Evolutionary conservation across 2,797 vertebrate genomes (phyloP).

Genomic region (Glyptemys insculpta): DNA sequence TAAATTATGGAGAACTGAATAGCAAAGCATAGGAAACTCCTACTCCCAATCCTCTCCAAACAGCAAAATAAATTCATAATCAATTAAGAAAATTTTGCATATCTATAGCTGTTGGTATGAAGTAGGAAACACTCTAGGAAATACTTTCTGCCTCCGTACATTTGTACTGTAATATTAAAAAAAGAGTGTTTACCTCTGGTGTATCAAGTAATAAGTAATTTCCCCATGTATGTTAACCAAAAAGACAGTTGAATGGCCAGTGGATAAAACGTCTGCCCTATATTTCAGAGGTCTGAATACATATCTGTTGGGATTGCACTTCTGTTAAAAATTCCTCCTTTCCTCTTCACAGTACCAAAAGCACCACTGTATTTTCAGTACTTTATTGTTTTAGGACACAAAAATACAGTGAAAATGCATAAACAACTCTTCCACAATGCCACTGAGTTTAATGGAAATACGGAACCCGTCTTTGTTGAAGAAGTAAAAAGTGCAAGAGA

Average conservation of each 20-base stretch:
- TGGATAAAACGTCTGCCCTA: neutral
- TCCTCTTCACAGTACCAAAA: neutral
- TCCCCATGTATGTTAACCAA: neutral
- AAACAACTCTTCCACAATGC: neutral
- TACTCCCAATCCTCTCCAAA: neutral
- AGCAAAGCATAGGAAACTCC: neutral
- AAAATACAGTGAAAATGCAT: neutral
- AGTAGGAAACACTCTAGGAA: neutral
- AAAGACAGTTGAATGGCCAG: neutral
- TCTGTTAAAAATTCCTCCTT: neutral
- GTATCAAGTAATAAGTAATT: neutral
- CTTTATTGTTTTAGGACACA: neutral
- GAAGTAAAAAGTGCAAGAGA: neutral
- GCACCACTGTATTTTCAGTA: neutral
- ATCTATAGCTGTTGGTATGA: neutral
- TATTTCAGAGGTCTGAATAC: neutral
- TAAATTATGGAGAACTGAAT: neutral
- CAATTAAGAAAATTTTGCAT: neutral
- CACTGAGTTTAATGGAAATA: accelerated
- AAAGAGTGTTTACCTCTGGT: neutral
- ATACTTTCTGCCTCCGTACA: neutral
- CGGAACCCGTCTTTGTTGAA: neutral
- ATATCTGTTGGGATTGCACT: neutral
- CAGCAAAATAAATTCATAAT: neutral
- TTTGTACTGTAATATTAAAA: neutral